phyloP scores from a whole-genome alignment of 2,888 invertebrate species.

The Amphiduros pacificus region DNA sequence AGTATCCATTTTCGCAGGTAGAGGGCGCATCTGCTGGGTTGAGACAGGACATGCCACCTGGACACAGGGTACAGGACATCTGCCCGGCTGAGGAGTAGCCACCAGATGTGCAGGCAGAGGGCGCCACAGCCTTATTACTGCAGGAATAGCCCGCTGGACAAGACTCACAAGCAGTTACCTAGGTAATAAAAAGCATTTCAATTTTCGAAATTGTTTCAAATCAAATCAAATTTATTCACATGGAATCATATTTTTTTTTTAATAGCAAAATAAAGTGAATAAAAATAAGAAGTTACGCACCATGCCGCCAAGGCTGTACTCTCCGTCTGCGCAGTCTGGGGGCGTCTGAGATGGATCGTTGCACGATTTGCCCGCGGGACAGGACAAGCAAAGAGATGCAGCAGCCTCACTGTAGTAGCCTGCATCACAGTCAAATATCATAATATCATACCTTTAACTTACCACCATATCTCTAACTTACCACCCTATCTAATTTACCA shows the following conservation, averaged over 20 bases:
- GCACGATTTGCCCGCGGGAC: constrained; percentile 27
- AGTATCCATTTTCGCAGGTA: constrained; percentile 30
- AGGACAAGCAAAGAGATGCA: constrained; percentile 18
- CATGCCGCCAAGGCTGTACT: constrained; percentile 26
- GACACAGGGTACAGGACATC: constrained; percentile 21
- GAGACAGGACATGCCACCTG: constrained; percentile 29
- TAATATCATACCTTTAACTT: too few relatives aligned
- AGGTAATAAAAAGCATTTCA: too few relatives aligned
- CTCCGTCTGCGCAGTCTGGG: constrained; percentile 17
- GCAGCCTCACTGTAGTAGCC: constrained; percentile 31
- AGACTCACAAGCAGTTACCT: constrained; percentile 37
- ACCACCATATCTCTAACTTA: too few relatives aligned
- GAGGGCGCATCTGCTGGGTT: constrained; percentile 19
- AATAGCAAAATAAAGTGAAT: too few relatives aligned
- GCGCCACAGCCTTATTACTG: constrained; percentile 24
- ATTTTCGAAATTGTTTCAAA: too few relatives aligned
- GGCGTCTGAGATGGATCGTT: constrained; percentile 20
- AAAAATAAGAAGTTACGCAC: constrained; percentile 19
- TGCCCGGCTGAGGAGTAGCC: constrained; percentile 6
- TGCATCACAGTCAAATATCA: too few relatives aligned
- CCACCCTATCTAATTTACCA: too few relatives aligned
- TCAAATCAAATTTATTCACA: too few relatives aligned
- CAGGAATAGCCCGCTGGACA: constrained; percentile 48
- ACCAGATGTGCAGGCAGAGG: constrained; percentile 27
- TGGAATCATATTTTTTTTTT: too few relatives aligned